Percentiles rank a stretch among this genome's conserved stretches.
phyloP scores from a whole-genome alignment of 2,113 vertebrate species.

The Motacilla alba region DNA sequence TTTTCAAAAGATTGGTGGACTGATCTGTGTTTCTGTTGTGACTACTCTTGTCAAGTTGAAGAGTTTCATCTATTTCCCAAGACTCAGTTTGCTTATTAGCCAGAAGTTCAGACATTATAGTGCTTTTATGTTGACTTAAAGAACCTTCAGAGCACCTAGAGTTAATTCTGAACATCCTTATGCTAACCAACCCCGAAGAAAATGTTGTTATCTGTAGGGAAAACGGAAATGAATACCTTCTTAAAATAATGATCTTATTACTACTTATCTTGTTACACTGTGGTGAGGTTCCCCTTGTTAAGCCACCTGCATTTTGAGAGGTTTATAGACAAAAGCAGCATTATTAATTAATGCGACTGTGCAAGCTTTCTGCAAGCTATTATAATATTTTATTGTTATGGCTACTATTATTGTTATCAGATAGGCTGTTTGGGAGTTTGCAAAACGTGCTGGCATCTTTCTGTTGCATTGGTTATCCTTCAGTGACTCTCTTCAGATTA shows the following conservation, averaged over 20 bases:
- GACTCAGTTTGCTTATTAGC: not conserved
- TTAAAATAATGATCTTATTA: constrained; percentile 59
- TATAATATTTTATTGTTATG: constrained; percentile 46
- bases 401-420: constrained; percentile 19
- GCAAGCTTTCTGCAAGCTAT: constrained; percentile 46
- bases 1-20: not conserved
- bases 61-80: not conserved
- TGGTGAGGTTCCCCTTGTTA: constrained; percentile 48
- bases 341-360: constrained; percentile 49
- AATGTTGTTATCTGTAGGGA: constrained; percentile 41
- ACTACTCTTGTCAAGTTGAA: not conserved
- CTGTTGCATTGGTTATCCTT: constrained; percentile 27
- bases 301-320: constrained; percentile 60
- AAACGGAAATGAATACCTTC: constrained; percentile 37
- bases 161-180: constrained; percentile 46
- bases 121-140: not conserved
- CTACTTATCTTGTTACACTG: constrained; percentile 57
- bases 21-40: not conserved
- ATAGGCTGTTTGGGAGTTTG: constrained; percentile 32
- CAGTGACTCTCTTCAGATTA: constrained; percentile 34
- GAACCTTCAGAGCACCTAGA: not conserved
- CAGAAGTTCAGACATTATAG: not conserved
- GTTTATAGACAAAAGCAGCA: constrained; percentile 47
- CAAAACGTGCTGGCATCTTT: not conserved
- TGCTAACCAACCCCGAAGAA: constrained; percentile 35